Evolutionary conservation across 2,113 vertebrate species (phyloP).

Genomic region (Plotosus lineatus): DNA sequence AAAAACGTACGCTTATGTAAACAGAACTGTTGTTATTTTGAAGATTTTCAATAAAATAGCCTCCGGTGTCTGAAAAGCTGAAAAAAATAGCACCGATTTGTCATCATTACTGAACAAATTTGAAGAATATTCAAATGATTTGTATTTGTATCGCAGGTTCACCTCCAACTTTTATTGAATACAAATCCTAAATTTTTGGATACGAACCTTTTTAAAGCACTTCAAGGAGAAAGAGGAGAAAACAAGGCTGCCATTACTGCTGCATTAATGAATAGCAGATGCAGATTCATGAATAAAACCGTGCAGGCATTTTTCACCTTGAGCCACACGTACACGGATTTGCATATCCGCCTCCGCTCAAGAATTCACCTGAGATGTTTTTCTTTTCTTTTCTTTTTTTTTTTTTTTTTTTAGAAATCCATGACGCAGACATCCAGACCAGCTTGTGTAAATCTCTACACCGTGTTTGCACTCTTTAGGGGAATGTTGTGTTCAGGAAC

Average conservation of each 20-base stretch:
- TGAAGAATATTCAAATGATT: not conserved
- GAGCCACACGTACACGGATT: conserved; percentile 9
- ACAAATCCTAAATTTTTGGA: conserved; percentile 22
- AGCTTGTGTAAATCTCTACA: not conserved
- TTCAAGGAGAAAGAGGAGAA: conserved; percentile 22
- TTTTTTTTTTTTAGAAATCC: too few relatives aligned
- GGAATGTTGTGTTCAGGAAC: not conserved
- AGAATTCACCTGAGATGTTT: not conserved
- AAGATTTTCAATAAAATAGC: not conserved
- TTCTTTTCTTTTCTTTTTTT: too few relatives aligned
- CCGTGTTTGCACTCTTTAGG: not conserved
- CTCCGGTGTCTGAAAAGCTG: not conserved
- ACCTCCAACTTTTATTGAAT: not conserved
- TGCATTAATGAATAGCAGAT: conserved; percentile 37
- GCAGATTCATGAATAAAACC: conserved; percentile 42
- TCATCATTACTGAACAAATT: conserved; percentile 2
- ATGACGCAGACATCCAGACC: not conserved
- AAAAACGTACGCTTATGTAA: not conserved
- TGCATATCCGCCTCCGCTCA: conserved; percentile 14
- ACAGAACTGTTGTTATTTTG: not conserved
- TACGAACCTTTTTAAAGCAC: conserved; percentile 12
- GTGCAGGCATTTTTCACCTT: conserved; percentile 24
- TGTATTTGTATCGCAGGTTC: not conserved
- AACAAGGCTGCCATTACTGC: conserved; percentile 13
- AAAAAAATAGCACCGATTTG: not conserved